Evolutionary conservation across 2,888 invertebrate species (phyloP).

Genomic region (Pristionchus exspectatus): DNA sequence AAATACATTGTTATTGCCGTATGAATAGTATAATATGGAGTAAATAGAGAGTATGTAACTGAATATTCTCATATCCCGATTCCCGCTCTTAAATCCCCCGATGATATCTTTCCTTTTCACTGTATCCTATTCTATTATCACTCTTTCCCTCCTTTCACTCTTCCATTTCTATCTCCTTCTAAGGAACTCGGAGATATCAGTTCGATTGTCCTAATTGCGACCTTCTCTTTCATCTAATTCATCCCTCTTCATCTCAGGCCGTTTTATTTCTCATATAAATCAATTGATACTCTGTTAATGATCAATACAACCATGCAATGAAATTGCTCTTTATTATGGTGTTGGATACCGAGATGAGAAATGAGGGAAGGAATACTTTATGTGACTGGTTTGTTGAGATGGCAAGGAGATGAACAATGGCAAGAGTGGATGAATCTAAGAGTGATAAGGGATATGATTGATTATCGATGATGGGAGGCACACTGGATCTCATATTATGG

Average conservation of each 20-base stretch:
- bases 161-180: not conserved
- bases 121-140: conserved; percentile 29
- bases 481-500: not conserved
- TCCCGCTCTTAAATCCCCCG: not conserved
- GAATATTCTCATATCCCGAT: conserved; percentile 7
- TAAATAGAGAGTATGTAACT: conserved; percentile 18
- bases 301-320: not conserved
- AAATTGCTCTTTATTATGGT: not conserved
- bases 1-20: not conserved
- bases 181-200: conserved; percentile 25
- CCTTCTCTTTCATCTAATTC: conserved; percentile 23
- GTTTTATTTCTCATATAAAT: conserved; percentile 13
- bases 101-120: conserved; percentile 20
- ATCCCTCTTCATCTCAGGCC: conserved; percentile 19
- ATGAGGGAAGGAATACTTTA: not conserved
- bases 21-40: conserved; percentile 29
- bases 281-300: conserved; percentile 10
- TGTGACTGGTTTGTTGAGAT: conserved; percentile 5
- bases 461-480: not conserved
- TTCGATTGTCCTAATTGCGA: conserved; percentile 39
- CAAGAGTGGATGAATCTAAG: not conserved
- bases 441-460: not conserved
- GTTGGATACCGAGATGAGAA: not conserved
- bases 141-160: conserved; percentile 13
- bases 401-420: not conserved